A percentile compares a stretch with the other conserved stretches of the same genome.
phyloP scores from a whole-genome alignment of 1,140 invertebrate genomes.

The Rhizoglyphus robini region DNA sequence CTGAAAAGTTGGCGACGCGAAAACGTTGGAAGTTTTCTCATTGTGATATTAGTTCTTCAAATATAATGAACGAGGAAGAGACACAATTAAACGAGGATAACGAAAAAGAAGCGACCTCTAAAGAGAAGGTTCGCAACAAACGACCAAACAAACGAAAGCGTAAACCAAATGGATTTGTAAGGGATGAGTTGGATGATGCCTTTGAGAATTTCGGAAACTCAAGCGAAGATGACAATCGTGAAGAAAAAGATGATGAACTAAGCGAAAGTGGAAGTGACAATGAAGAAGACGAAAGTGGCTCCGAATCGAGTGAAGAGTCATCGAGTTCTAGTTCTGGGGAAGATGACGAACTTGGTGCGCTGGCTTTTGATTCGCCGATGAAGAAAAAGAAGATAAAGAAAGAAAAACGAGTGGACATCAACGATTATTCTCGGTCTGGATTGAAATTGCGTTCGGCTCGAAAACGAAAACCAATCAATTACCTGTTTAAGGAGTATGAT shows the following conservation, averaged over 20 bases:
- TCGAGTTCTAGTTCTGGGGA: background rate
- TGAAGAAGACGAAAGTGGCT: conserved; percentile 7
- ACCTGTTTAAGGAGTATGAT: conserved; percentile 80
- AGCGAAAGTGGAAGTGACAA: conserved; percentile 23
- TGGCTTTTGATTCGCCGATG: conserved; percentile 34
- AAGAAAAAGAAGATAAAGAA: conserved; percentile 27
- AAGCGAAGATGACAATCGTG: background rate
- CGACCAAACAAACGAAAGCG: background rate
- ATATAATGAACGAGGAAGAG: conserved; percentile 42
- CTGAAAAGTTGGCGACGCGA: conserved; percentile 51
- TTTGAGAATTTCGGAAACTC: background rate
- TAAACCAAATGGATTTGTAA: background rate
- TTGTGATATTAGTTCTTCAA: conserved; percentile 60
- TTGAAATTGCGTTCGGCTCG: conserved; percentile 30
- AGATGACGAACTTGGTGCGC: conserved; percentile 40
- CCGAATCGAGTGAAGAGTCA: background rate
- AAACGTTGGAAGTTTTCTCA: conserved; percentile 44
- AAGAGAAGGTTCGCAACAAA: conserved; percentile 28
- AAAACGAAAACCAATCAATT: conserved; percentile 44
- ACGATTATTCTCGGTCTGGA: conserved; percentile 4
- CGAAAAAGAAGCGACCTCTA: conserved; percentile 29
- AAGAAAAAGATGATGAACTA: background rate
- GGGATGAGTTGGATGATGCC: background rate
- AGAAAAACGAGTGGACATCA: conserved; percentile 13
- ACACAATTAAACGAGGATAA: background rate